Evolutionary conservation across 2,797 vertebrate species (phyloP).

Genomic region (Apodemus agrarius): DNA sequence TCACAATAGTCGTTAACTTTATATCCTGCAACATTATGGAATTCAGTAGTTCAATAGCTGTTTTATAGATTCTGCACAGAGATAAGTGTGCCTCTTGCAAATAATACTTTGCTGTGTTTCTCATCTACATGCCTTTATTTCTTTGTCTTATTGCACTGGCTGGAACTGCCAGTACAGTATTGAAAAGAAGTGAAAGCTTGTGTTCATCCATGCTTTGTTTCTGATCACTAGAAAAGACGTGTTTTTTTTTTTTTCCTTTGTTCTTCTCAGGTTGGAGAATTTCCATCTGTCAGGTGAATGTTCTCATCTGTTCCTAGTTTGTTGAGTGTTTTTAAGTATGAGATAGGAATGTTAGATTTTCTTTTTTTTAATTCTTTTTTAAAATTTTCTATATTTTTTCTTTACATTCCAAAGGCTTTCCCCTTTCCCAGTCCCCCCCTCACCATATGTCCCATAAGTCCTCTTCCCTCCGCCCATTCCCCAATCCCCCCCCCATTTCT

Average conservation of each 20-base stretch:
- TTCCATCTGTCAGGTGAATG: neutral
- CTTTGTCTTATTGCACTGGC: slow-evolving; percentile 31
- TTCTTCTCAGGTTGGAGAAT: neutral
- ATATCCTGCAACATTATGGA: neutral
- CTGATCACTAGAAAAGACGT: neutral
- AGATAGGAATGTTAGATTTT: slow-evolving; percentile 27
- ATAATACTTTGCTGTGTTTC: slow-evolving; percentile 9
- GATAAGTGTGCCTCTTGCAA: neutral
- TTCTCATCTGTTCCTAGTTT: slow-evolving; percentile 18
- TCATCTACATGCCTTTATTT: slow-evolving; percentile 3
- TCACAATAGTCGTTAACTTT: neutral
- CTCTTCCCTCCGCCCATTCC: too few species aligned
- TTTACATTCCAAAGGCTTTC: too few species aligned
- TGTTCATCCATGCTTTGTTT: neutral
- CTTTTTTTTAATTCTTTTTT: too few species aligned
- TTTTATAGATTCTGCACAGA: neutral
- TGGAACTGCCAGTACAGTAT: neutral
- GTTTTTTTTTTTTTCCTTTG: neutral
- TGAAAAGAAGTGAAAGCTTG: neutral
- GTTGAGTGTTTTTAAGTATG: neutral
- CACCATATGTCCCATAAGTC: too few species aligned
- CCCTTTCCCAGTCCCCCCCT: too few species aligned
- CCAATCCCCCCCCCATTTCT: too few species aligned
- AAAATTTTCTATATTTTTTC: too few species aligned
- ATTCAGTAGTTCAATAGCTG: neutral